phyloP scores from a whole-genome alignment of 1,140 invertebrate genomes.

The Antheraea pernyi region DNA sequence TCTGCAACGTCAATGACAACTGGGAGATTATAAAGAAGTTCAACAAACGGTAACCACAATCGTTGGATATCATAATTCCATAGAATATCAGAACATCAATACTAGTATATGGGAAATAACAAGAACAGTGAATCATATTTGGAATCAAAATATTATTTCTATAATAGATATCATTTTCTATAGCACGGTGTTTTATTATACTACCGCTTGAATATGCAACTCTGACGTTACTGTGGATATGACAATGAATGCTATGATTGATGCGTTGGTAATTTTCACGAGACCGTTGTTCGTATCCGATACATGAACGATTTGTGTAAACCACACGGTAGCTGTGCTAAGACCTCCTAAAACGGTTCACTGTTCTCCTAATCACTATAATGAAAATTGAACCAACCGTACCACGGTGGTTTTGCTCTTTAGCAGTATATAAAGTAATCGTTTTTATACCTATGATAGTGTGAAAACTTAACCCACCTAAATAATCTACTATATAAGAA shows the following conservation, averaged over 20 bases:
- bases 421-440: constrained; percentile 14
- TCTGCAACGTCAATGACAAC: background rate
- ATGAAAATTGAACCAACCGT: constrained; percentile 30
- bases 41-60: background rate
- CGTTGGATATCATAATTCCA: background rate
- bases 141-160: constrained; percentile 11
- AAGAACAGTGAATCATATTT: constrained; percentile 4
- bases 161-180: background rate
- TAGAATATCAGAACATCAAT: background rate
- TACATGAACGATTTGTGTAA: constrained; percentile 38
- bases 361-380: constrained; percentile 46
- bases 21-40: background rate
- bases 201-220: constrained; percentile 12
- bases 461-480: too few species aligned
- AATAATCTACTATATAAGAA: too few species aligned
- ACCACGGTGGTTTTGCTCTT: constrained; percentile 32
- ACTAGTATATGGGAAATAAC: background rate
- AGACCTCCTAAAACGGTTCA: constrained; percentile 18
- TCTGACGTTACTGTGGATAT: constrained; percentile 48
- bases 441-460: background rate
- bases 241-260: constrained; percentile 65
- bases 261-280: constrained; percentile 65
- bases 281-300: constrained; percentile 73
- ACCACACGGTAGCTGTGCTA: background rate
- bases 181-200: constrained; percentile 15